phyloP scores from a whole-genome alignment of 2,113 vertebrate genomes.

The Barnardius zonarius region DNA sequence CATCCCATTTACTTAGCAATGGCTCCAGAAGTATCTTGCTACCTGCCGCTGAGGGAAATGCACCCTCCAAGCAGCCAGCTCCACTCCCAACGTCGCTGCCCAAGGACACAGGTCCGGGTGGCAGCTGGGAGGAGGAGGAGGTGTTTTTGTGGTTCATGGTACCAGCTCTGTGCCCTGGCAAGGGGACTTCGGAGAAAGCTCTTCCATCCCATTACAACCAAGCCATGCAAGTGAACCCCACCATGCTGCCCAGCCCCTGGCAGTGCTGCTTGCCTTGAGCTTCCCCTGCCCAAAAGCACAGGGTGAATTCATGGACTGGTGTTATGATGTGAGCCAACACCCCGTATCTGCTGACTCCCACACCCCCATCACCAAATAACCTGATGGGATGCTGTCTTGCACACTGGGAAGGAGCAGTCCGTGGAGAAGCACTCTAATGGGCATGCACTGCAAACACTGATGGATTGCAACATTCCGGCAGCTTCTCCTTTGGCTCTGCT shows the following conservation, averaged over 20 bases:
- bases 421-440: accelerated
- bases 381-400: accelerated
- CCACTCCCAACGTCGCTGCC: not conserved
- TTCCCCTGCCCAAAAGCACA: not conserved
- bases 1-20: not conserved
- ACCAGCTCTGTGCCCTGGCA: not conserved
- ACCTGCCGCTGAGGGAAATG: not conserved
- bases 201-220: accelerated
- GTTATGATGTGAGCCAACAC: not conserved
- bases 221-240: not conserved
- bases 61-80: not conserved
- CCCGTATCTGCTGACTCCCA: not conserved
- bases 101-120: not conserved
- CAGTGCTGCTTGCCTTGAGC: no score
- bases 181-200: not conserved
- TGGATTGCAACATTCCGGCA: not conserved
- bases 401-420: accelerated
- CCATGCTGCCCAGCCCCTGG: accelerated
- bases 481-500: not conserved
- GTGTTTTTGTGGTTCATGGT: not conserved
- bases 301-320: not conserved
- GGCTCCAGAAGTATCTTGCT: not conserved
- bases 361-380: not conserved
- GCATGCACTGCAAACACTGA: accelerated
- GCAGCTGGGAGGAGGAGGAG: not conserved